Evolutionary conservation across 2,888 invertebrate species (phyloP).

Genomic region (Cheilosia vernalis): DNA sequence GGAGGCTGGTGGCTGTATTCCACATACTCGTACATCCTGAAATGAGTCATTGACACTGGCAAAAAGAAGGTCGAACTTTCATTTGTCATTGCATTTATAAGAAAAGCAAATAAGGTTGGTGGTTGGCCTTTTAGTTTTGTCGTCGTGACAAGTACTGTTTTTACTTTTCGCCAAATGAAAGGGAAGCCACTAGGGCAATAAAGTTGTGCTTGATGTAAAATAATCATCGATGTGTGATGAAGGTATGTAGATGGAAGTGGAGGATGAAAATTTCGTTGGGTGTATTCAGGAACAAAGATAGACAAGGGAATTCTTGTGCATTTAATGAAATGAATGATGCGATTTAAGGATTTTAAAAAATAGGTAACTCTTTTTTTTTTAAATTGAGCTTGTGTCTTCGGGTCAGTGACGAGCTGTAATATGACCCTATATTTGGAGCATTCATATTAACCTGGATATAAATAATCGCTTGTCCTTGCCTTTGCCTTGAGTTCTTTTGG

Average conservation of each 20-base stretch:
- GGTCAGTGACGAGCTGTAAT: no score
- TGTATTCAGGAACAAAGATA: background rate
- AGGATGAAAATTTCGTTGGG: background rate
- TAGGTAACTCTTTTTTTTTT: no score
- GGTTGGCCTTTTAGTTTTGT: background rate
- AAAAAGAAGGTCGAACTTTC: constrained; percentile 71
- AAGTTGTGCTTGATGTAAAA: background rate
- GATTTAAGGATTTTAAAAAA: no score
- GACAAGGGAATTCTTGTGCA: background rate
- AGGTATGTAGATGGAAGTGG: background rate
- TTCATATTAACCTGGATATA: no score
- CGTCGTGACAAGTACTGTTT: constrained; percentile 34
- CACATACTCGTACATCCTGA: constrained; percentile 55
- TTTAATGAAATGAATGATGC: no score
- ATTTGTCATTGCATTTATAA: constrained; percentile 52
- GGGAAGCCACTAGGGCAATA: constrained; percentile 63
- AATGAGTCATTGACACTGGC: constrained; percentile 67
- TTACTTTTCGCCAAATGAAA: constrained; percentile 69
- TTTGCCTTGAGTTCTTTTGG: no score
- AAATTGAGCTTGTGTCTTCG: no score
- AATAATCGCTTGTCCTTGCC: no score
- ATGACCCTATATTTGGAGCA: no score
- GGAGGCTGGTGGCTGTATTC: constrained; percentile 3
- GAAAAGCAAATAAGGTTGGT: constrained; percentile 39
- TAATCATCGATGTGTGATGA: background rate